Evolutionary conservation across 1,140 invertebrate species (phyloP), one percentile per base, ranked within the genome.

Genomic region (Geopemphigus sp.): DNA sequence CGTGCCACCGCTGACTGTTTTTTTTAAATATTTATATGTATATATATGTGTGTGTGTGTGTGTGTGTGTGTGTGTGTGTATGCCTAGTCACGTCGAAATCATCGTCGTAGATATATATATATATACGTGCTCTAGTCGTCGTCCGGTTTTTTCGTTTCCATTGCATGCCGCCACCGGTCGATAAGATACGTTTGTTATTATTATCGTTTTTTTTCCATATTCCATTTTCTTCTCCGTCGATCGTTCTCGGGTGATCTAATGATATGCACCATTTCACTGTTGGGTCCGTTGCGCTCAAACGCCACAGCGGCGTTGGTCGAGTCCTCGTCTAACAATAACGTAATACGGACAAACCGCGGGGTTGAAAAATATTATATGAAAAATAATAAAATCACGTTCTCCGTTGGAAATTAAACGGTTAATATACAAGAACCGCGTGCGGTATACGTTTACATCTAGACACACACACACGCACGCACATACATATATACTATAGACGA

Each of bases 231-330:
- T 45, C 54, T 5, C 17, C 22, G 15, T 39, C 63, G 32, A 11
- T 64, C 66, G 45, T 17, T 47, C 64, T 24, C 45, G 14, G 6
- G 39, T 63, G 74, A 78, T 61, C 56, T 78, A 63, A 78, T 78
- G 74, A 78, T 29, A 78, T 63, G 74, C 74, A 78, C 57, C 74
- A 61, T 76, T 76, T 76, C 73, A 76, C 73, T 76, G 73, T 76
- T 76, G 73, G 73, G 73, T 76, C 73, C 73, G 73, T 61, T 76
- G 73, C 73, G 73, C 73, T 61, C 54, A 74, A 45, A 39, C 72
- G 81, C 68, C 47, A 54, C 39, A n/a, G 54, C 19, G 53, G 63
- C 19, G 72, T 56, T 24, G 74, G 24, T 14, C 54, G 29, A 47
- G 81, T 39, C 14, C 32, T 22, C 6, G 50, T 4, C 1, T 0